Percentiles rank a stretch among this genome's conserved stretches.
Evolutionary conservation across 2,797 vertebrate species (phyloP).

Genomic region (Erpetoichthys calabaricus): DNA sequence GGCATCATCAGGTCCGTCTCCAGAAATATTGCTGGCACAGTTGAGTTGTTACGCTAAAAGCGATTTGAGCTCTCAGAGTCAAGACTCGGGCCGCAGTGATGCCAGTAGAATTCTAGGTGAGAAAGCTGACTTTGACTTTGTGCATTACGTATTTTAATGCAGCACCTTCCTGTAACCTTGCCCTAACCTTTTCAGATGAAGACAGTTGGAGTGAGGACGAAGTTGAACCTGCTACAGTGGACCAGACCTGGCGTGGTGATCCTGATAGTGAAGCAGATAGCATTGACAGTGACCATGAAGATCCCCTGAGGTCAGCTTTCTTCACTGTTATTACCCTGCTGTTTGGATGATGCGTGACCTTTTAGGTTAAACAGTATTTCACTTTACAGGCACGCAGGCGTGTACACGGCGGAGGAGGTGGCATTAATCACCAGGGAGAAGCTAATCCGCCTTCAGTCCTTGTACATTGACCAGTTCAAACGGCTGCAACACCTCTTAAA

Average conservation of each 20-base stretch:
- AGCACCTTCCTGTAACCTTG: too few relatives aligned
- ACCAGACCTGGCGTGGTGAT: conserved; percentile 92
- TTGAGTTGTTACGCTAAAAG: conserved; percentile 71
- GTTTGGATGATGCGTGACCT: too few relatives aligned
- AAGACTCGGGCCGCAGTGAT: conserved; percentile 65
- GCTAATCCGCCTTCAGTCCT: conserved; percentile 85
- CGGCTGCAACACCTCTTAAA: conserved; percentile 87
- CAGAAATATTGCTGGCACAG: conserved; percentile 77
- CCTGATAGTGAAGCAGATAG: conserved; percentile 94
- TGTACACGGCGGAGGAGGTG: conserved; percentile 94
- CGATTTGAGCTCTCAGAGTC: conserved; percentile 48
- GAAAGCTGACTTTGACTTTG: background rate
- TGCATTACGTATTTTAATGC: too few relatives aligned
- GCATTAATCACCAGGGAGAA: conserved; percentile 90
- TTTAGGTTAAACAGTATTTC: background rate
- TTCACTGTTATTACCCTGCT: background rate
- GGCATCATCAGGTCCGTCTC: conserved; percentile 50
- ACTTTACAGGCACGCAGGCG: conserved; percentile 71
- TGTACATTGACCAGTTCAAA: conserved; percentile 97
- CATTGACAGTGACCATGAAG: conserved; percentile 90
- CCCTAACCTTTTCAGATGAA: conserved; percentile 56
- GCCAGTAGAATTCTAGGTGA: conserved; percentile 73
- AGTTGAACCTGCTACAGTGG: conserved; percentile 67
- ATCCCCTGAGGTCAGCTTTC: conserved; percentile 78
- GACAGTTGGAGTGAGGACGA: conserved; percentile 91